Conservation (phyloP, 2,113 vertebrate species). For the Gadus chalcogrammus region DNA sequence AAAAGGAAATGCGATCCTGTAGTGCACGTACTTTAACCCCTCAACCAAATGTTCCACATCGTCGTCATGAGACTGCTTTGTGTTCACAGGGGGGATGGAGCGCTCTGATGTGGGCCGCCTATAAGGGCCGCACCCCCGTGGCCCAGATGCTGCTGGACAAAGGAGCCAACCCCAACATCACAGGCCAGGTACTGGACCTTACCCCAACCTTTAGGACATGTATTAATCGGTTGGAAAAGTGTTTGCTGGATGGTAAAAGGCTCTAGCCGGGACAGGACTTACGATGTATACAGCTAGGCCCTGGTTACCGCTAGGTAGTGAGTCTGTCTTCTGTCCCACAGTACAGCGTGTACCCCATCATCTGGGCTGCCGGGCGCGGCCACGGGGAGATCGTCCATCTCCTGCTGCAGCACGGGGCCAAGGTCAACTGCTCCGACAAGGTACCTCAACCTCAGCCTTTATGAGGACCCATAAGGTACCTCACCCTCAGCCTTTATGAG, state of each 20-base stretch:
- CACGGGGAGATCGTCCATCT: slow-evolving; percentile 89
- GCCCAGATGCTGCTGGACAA: slow-evolving; percentile 84
- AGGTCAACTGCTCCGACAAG: slow-evolving; percentile 99
- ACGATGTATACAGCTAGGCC: too few species aligned
- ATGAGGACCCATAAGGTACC: too few species aligned
- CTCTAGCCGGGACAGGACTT: too few species aligned
- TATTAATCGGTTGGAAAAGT: too few species aligned
- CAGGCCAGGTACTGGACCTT: slow-evolving; percentile 83
- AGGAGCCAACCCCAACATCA: slow-evolving; percentile 92
- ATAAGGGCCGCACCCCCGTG: slow-evolving; percentile 89
- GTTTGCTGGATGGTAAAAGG: too few species aligned
- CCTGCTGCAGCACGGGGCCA: slow-evolving; percentile 86
- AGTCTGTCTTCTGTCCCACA: slow-evolving; percentile 63
- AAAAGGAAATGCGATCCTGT: too few species aligned
- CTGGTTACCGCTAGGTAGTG: too few species aligned
- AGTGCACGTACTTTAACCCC: too few species aligned
- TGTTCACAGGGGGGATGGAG: slow-evolving; percentile 90
- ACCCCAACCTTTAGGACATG: too few species aligned
- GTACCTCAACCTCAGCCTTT: slow-evolving; percentile 55
- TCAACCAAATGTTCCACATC: too few species aligned
- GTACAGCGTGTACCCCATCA: slow-evolving; percentile 97
- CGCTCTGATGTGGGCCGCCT: slow-evolving; percentile 95
- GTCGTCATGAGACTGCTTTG: not conserved
- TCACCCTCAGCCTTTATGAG: too few species aligned
- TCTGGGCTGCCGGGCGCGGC: slow-evolving; percentile 96